phyloP scores from a whole-genome alignment of 2,113 vertebrate species.

The Sialia sialis region DNA sequence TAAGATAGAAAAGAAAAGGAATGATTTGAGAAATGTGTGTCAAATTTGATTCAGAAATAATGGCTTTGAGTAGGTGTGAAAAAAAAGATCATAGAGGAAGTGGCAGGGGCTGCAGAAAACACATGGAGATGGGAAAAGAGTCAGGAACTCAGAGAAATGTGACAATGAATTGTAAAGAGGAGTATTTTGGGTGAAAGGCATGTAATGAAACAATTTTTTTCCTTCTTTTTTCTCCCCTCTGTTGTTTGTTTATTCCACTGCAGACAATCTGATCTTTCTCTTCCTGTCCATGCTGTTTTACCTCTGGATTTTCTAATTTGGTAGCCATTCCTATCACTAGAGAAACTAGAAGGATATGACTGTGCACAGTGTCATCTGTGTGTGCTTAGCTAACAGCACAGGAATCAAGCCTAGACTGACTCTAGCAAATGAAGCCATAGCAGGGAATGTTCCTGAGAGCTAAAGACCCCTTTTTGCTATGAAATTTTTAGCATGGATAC shows the following conservation, averaged over 20 bases:
- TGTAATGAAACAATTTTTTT: background rate
- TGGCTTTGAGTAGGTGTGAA: conserved; percentile 42
- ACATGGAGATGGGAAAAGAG: background rate
- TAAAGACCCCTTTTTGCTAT: background rate
- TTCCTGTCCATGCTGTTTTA: background rate
- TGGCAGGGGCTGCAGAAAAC: background rate
- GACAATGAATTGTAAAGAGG: background rate
- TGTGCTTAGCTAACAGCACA: background rate
- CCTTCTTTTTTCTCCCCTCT: fast-evolving
- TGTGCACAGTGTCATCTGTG: background rate
- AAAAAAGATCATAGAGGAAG: conserved; percentile 37
- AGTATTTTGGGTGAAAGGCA: background rate
- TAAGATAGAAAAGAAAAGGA: background rate
- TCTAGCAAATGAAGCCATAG: background rate
- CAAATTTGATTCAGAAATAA: conserved; percentile 40
- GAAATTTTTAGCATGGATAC: background rate
- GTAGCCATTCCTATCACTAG: background rate
- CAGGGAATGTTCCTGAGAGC: background rate
- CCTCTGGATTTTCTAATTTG: background rate
- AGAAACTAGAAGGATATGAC: background rate
- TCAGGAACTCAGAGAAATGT: background rate
- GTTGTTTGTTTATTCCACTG: background rate
- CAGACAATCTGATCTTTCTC: background rate
- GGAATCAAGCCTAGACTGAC: background rate
- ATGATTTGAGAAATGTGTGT: conserved; percentile 14